Percentiles rank a stretch among this genome's conserved stretches.
Evolutionary conservation across 2,113 vertebrate genomes (phyloP).

Genomic region (Calonectris borealis): DNA sequence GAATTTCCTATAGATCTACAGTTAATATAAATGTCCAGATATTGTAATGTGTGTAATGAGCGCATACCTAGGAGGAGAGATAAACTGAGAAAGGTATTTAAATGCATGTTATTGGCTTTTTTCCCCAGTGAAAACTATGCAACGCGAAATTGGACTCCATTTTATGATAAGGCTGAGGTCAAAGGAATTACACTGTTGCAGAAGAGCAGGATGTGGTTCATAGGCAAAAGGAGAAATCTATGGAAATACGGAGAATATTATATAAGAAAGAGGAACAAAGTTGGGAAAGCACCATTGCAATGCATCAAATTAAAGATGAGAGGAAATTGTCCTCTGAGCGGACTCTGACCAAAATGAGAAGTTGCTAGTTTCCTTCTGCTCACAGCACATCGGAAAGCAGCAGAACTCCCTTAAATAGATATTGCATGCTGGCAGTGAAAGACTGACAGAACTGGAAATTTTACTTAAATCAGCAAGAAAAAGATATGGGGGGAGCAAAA

Average conservation of each 20-base stretch:
- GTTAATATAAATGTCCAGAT: neutral
- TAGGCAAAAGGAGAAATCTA: neutral
- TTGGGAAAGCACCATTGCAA: neutral
- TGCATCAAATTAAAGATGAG: neutral
- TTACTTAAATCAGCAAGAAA: neutral
- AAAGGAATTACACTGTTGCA: neutral
- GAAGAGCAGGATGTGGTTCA: neutral
- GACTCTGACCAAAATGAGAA: neutral
- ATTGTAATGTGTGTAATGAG: neutral
- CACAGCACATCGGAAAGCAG: neutral
- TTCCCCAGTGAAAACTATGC: neutral
- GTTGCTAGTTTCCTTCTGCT: neutral
- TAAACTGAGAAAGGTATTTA: neutral
- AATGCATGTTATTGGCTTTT: neutral
- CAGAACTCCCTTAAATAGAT: neutral
- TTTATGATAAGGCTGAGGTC: neutral
- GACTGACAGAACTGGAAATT: neutral
- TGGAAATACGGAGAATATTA: neutral
- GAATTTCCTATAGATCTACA: neutral
- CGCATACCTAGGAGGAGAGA: neutral
- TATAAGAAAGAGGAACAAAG: neutral
- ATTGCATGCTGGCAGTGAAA: neutral
- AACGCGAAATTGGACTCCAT: neutral
- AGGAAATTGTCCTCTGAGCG: neutral
- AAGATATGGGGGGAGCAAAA: neutral